These are phyloP conservation scores for Mercenaria mercenaria DNA, from an alignment of 1,140 invertebrate genomes.

Conservation along the genomic window DNA sequence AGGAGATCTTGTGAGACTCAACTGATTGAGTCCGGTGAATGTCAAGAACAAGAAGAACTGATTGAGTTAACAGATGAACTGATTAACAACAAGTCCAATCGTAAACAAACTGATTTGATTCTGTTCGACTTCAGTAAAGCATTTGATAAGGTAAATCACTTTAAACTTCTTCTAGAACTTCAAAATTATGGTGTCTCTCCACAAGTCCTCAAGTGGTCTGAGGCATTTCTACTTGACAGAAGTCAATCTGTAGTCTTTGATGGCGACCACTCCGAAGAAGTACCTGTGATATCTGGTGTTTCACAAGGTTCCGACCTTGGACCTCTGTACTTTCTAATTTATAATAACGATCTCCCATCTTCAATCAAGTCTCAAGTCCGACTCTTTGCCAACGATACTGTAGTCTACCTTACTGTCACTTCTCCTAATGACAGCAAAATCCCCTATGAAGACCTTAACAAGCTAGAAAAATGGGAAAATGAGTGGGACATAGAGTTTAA, in stretches of 20 bases:
- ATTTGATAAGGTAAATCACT: conserved; percentile 6
- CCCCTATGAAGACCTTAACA: conserved; percentile 61
- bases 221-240: too few relatives aligned
- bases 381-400: conserved; percentile 65
- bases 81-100: too few relatives aligned
- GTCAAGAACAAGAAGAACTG: too few relatives aligned
- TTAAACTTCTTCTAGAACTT: background rate
- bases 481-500: conserved; percentile 59
- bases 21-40: too few relatives aligned
- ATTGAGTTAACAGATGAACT: too few relatives aligned
- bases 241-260: too few relatives aligned
- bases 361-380: conserved; percentile 34
- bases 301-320: conserved; percentile 45
- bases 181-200: background rate
- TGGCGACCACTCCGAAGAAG: conserved; percentile 2
- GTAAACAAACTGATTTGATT: conserved; percentile 2
- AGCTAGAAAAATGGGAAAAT: conserved; percentile 27
- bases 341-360: conserved; percentile 56
- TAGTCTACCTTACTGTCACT: conserved; percentile 52
- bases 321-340: conserved; percentile 27
- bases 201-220: conserved; percentile 16
- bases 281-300: conserved; percentile 37
- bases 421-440: conserved; percentile 15
- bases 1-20: too few relatives aligned
- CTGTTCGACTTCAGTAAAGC: conserved; percentile 28